Evolutionary conservation across 2,888 invertebrate species (phyloP), one percentile per base, ranked within the genome.

Genomic region (Lasioglossum calceatum): DNA sequence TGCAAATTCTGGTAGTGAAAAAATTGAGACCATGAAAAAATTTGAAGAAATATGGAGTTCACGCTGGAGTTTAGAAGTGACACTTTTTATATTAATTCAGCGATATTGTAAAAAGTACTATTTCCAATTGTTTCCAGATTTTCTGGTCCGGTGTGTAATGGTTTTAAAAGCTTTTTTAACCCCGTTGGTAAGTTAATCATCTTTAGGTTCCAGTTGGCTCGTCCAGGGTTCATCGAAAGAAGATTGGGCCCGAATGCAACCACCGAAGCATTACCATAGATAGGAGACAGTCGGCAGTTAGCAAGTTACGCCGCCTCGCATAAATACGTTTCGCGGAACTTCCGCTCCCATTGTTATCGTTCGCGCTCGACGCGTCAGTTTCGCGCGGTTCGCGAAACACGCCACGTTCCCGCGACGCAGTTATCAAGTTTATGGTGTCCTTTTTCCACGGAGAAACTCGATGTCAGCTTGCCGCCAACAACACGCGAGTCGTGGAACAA

Each of bases 321-420:
- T 78, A 71, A 85, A 61, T 79, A 71, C 75, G 36, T 83, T 72
- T 42, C 27, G n/a, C 72, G 39, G 72, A 72, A 80, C 80, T 84
- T 85, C 80, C 85, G 85, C 64, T 85, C 85, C 27, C 80, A 85
- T 85, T 84, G 76, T 84, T 77, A 73, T 64, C 76, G 76, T 42
- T 58, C 75, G 72, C 44, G 50, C 61, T 27, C 32, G n/a, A 39
- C 44, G 36, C 23, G 54, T 47, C 44, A 77, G 44, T 78, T 78
- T 78, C 19, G 78, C 50, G 78, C 36, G 44, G 39, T 39, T 50
- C 73, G 73, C 73, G 50, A 71, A 70, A 71, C 70, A 44, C 32
- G 14, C 16, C 19, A 4, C 78, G 27, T 71, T 27, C 44, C 4
- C 50, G 61, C 12, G 64, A 47, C 44, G 32, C 1, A 7, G 44